Conservation (phyloP, 2,113 vertebrate species). For the Cochlearius cochlearius region DNA sequence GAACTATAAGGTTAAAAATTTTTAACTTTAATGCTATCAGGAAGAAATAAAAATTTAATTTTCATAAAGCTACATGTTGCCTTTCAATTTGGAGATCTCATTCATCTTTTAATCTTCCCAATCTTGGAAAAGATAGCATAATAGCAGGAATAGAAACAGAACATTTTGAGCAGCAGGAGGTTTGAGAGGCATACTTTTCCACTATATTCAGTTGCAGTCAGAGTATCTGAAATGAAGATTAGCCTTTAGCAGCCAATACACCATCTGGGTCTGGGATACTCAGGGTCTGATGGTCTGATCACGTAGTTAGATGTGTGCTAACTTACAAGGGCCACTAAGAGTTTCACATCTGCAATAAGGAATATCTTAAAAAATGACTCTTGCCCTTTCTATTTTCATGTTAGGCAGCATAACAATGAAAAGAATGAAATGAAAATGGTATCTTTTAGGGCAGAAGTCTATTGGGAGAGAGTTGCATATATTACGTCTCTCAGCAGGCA, state of each 20-base stretch:
- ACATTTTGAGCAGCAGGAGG: neutral
- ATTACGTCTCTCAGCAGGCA: neutral
- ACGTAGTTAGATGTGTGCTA: neutral
- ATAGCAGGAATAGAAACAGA: neutral
- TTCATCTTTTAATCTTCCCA: neutral
- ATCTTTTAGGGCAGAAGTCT: neutral
- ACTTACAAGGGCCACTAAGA: neutral
- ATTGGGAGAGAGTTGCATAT: neutral
- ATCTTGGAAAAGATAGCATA: neutral
- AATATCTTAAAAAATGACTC: neutral
- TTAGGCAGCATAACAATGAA: neutral
- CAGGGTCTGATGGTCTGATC: neutral
- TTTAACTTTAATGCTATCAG: neutral
- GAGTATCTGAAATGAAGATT: neutral
- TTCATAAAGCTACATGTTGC: neutral
- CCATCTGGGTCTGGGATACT: neutral
- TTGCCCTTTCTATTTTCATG: neutral
- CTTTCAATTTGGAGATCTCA: neutral
- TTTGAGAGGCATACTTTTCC: neutral
- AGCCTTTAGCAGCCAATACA: neutral
- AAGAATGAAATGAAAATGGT: neutral
- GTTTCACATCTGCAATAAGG: neutral
- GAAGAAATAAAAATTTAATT: slow-evolving; percentile 15
- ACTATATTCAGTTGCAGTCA: neutral
- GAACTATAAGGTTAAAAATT: neutral